Percentiles rank a stretch among this genome's conserved stretches.
phyloP scores from a whole-genome alignment of 2,888 invertebrate genomes.

The Drosophila diplacantha region DNA sequence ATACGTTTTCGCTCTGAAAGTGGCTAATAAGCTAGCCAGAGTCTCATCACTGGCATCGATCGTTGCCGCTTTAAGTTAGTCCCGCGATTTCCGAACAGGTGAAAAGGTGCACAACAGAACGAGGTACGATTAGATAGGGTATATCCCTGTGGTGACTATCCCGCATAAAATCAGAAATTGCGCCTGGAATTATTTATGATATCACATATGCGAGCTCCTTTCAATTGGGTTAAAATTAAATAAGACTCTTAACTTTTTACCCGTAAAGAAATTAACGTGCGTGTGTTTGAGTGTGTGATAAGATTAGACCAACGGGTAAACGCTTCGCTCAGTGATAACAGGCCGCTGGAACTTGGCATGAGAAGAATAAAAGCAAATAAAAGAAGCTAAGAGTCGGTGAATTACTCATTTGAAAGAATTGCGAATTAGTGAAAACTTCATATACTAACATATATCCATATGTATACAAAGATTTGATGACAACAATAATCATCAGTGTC shows the following conservation, averaged over 20 bases:
- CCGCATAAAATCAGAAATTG: conserved; percentile 1
- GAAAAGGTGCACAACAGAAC: conserved; percentile 48
- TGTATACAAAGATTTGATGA: conserved; percentile 12
- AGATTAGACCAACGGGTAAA: conserved; percentile 27
- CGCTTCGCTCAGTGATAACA: conserved; percentile 26
- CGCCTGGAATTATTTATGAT: not conserved
- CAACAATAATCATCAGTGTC: conserved; percentile 21
- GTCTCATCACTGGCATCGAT: conserved; percentile 5
- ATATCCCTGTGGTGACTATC: conserved; percentile 22
- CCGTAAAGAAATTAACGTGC: not conserved
- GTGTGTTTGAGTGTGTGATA: conserved; percentile 20
- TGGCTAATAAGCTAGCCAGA: not conserved
- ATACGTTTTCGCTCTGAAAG: not conserved
- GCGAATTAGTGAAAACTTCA: conserved; percentile 5
- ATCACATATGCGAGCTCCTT: not conserved
- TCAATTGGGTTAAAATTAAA: not conserved
- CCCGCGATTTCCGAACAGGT: conserved; percentile 53
- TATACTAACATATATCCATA: not conserved
- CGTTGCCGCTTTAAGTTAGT: conserved; percentile 36
- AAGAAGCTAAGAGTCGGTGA: conserved; percentile 2
- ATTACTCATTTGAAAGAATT: conserved; percentile 13
- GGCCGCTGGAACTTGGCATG: conserved; percentile 3
- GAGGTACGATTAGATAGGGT: conserved; percentile 53
- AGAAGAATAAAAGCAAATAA: conserved; percentile 22
- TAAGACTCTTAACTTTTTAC: not conserved